phyloP scores from a whole-genome alignment of 2,888 invertebrate species.

The Holacanthella duospinosa region DNA sequence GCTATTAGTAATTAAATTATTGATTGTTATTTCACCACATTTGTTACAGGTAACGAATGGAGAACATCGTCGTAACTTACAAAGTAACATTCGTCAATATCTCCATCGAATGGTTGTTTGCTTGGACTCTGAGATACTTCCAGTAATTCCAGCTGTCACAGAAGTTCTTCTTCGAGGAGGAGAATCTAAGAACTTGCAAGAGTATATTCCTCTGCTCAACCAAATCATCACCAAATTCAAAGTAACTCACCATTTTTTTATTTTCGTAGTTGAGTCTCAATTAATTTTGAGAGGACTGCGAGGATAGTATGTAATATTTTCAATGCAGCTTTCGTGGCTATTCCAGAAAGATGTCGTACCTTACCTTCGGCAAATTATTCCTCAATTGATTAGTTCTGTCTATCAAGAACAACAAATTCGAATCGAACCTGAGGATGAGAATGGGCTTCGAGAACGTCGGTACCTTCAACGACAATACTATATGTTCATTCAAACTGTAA shows the following conservation, averaged over 20 bases:
- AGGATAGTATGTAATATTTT: slow-evolving; percentile 16
- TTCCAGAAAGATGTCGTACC: slow-evolving; percentile 46
- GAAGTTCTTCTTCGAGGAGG: slow-evolving; percentile 44
- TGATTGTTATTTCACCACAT: too few species aligned
- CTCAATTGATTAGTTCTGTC: slow-evolving; percentile 45
- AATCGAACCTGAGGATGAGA: slow-evolving; percentile 44
- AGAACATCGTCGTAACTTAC: slow-evolving; percentile 30
- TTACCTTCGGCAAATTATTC: slow-evolving; percentile 46
- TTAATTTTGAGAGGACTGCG: background rate
- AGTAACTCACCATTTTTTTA: slow-evolving; percentile 38
- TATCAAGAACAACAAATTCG: slow-evolving; percentile 43
- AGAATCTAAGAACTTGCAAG: slow-evolving; percentile 40
- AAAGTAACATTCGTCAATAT: slow-evolving; percentile 47
- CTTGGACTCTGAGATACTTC: slow-evolving; percentile 48
- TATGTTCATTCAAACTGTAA: slow-evolving; percentile 44
- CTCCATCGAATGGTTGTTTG: slow-evolving; percentile 51
- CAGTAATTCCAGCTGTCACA: slow-evolving; percentile 46
- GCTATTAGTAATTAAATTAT: too few species aligned
- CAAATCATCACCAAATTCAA: slow-evolving; percentile 51
- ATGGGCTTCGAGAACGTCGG: slow-evolving; percentile 44
- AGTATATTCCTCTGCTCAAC: slow-evolving; percentile 50
- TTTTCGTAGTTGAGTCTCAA: background rate
- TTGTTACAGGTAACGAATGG: background rate
- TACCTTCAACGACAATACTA: slow-evolving; percentile 46
- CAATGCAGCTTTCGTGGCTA: slow-evolving; percentile 38